Conservation (phyloP, 1,140 invertebrate genomes). For the Drosophila murphyi region DNA sequence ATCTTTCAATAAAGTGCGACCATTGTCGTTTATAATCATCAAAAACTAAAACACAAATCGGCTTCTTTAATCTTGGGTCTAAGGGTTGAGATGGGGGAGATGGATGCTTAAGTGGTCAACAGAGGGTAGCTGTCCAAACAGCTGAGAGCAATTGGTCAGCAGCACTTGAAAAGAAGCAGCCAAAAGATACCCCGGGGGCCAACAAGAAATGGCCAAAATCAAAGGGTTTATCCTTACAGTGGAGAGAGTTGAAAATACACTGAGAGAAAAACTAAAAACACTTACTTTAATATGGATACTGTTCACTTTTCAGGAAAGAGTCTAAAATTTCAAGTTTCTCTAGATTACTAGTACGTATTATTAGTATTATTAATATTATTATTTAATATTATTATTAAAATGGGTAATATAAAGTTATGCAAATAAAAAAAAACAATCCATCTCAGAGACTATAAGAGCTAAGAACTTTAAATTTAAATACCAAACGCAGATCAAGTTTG, state of each 20-base stretch:
- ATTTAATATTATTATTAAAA: too few species aligned
- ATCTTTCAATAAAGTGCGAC: slow-evolving; percentile 81
- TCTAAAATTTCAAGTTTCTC: too few species aligned
- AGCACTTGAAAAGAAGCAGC: slow-evolving; percentile 7
- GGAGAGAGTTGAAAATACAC: neutral
- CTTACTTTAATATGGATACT: too few species aligned
- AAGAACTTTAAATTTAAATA: too few species aligned
- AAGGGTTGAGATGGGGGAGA: neutral
- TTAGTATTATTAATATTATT: too few species aligned
- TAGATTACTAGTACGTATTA: too few species aligned
- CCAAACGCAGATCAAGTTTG: too few species aligned
- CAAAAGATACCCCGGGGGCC: neutral
- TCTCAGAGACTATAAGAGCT: too few species aligned
- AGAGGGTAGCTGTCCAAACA: slow-evolving; percentile 1
- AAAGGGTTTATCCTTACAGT: slow-evolving; percentile 4
- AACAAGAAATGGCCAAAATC: slow-evolving; percentile 2
- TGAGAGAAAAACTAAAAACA: neutral
- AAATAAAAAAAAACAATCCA: too few species aligned
- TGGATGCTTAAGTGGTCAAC: neutral
- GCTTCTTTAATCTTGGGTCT: slow-evolving; percentile 21
- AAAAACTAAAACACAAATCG: slow-evolving; percentile 41
- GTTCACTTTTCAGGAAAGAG: too few species aligned
- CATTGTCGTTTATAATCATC: slow-evolving; percentile 82
- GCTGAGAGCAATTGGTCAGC: slow-evolving; percentile 4
- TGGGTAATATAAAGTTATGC: too few species aligned